A percentile compares a stretch with the other conserved stretches of the same genome.
These are phyloP conservation scores for Agrotis segetum DNA, from an alignment of 2,888 invertebrate genomes.

Conservation along the genomic window DNA sequence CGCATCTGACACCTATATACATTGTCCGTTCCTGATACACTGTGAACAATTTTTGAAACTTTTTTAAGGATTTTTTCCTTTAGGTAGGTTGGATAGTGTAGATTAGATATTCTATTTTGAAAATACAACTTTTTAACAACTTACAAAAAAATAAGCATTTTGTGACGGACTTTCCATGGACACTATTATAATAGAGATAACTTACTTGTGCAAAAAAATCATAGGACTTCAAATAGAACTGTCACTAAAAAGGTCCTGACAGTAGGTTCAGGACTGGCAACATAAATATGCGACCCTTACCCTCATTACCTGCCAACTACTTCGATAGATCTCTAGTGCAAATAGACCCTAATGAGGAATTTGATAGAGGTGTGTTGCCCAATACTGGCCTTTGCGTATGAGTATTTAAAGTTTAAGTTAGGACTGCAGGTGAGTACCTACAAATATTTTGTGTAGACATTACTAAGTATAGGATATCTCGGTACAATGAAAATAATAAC, in stretches of 20 bases:
- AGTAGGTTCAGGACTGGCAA: slow-evolving; percentile 29
- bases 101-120: background rate
- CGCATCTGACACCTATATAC: slow-evolving; percentile 70
- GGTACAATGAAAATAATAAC: too few relatives aligned
- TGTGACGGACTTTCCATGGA: too few relatives aligned
- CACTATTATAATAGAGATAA: too few relatives aligned
- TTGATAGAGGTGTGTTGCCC: slow-evolving; percentile 10
- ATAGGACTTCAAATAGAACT: slow-evolving; percentile 22
- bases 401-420: background rate
- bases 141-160: too few relatives aligned
- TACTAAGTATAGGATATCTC: too few relatives aligned
- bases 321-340: slow-evolving; percentile 53
- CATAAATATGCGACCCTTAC: slow-evolving; percentile 48
- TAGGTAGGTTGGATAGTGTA: slow-evolving; percentile 8
- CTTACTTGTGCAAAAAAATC: background rate
- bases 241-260: slow-evolving; percentile 43
- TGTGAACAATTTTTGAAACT: slow-evolving; percentile 27
- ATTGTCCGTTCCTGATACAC: slow-evolving; percentile 25
- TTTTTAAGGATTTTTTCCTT: slow-evolving; percentile 7
- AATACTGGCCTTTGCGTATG: slow-evolving; percentile 1
- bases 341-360: slow-evolving; percentile 29
- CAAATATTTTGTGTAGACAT: too few relatives aligned
- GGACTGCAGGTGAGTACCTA: background rate
- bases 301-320: slow-evolving; percentile 53
- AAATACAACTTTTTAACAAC: background rate